Evolutionary conservation across 92 coral and sea anemone genomes (phyloP).

Genomic region (Paramuricea clavata): DNA sequence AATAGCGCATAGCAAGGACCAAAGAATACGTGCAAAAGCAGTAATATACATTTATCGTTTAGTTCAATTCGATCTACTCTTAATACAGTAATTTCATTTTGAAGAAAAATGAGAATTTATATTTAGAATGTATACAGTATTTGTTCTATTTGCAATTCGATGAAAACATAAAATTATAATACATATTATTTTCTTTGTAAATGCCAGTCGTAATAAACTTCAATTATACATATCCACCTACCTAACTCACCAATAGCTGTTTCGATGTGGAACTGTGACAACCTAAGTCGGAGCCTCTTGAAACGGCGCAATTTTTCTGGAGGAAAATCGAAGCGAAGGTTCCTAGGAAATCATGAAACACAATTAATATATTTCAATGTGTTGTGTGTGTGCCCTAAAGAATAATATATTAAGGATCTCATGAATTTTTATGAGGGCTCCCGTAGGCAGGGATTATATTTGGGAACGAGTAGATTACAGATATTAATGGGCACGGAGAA

Average conservation of each 20-base stretch:
- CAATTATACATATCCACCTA: conserved; percentile 11
- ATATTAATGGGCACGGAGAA: not conserved
- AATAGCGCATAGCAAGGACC: too few relatives aligned
- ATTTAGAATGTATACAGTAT: too few relatives aligned
- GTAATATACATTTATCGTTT: too few relatives aligned
- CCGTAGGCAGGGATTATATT: not conserved
- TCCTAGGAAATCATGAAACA: not conserved
- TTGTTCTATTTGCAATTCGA: not conserved
- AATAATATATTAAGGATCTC: conserved; percentile 22
- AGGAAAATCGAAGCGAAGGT: not conserved
- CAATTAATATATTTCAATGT: not conserved
- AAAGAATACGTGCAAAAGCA: too few relatives aligned
- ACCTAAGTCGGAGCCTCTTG: not conserved
- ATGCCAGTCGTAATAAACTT: not conserved
- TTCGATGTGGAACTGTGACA: not conserved
- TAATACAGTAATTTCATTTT: too few relatives aligned
- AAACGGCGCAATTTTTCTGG: conserved; percentile 9
- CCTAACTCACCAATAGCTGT: not conserved
- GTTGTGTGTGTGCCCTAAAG: not conserved
- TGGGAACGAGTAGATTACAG: not conserved
- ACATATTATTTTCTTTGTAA: not conserved
- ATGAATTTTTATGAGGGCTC: conserved; percentile 39
- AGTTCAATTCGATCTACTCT: too few relatives aligned
- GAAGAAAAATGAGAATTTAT: too few relatives aligned
- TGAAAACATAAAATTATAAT: not conserved